Base-by-base conservation (phyloP, 2,797 vertebrate genomes). In the Eupleurogrammus muticus region DNA sequence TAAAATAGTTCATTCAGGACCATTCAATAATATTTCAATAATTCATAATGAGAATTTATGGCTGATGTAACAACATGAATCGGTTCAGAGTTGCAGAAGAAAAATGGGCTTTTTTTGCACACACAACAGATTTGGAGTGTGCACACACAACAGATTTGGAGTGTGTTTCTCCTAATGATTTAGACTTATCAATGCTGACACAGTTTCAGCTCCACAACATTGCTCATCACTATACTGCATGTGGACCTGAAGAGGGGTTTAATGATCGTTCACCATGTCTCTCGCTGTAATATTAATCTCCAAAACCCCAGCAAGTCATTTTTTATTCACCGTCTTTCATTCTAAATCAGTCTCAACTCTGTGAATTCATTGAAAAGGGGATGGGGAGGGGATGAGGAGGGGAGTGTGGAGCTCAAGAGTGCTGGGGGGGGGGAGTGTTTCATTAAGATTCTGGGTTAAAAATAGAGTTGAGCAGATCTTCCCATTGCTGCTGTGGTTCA, bases 391-490 rank as follows among this genome's bases (percentile, higher is more conserved):
- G n/a, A n/a, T n/a, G n/a, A n/a, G n/a, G n/a, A n/a, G 68, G 28
- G 28, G 28, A 6, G 6, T 28, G 28, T 3, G 28, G 28, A 70
- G 80, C 78, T 87, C 67, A 63, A 48, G 70, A 83, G 72, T 36
- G 51, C 68, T 59, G 17, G 70, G 78, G 73, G 85, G 73, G 70
- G 78, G 73, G 85, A 71, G 71, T 83, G 80, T 90, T 86, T 91
- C 84, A 90, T 91, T 90, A 89, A 85, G 73, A 92, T 91, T 89
- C 88, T 24, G 81, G 70, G 83, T 86, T 91, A 92, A 90, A 92
- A 90, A 93, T 90, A 92, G 90, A 73, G 11, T 3, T 3, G 52
- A 84, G 73, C 68, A 78, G 70, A 80, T 85, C 69, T 79, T 86
- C 77, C 62, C 62, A 82, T 80, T 65, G 82, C 83, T 71, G 56